Conservation (phyloP, 2,797 vertebrate genomes). For the Cephalopachus bancanus region DNA sequence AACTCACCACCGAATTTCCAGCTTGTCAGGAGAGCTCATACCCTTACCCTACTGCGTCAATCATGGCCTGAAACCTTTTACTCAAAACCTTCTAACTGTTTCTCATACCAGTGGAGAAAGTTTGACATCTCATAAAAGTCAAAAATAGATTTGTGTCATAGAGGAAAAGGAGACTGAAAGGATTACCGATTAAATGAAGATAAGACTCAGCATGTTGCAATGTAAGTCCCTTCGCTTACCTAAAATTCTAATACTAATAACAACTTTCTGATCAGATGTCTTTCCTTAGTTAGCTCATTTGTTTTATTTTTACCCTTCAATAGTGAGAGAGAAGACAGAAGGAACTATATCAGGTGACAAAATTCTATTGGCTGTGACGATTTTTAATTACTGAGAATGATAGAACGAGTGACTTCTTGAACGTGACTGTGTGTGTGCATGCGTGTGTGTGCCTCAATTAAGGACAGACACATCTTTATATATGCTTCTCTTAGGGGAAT, state of each 20-base stretch:
- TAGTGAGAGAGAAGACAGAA: not conserved
- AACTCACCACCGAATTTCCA: slow-evolving; percentile 83
- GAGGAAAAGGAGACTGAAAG: slow-evolving; percentile 71
- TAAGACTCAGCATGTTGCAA: slow-evolving; percentile 61
- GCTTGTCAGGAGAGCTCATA: slow-evolving; percentile 79
- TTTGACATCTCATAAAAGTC: slow-evolving; percentile 86
- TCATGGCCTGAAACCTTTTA: slow-evolving; percentile 82
- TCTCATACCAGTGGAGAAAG: slow-evolving; percentile 82
- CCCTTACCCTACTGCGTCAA: slow-evolving; percentile 80
- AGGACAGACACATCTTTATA: not conserved
- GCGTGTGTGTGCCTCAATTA: not conserved
- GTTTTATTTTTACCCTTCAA: not conserved
- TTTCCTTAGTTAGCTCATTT: not conserved
- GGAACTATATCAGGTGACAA: not conserved
- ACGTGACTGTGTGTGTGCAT: too few species aligned
- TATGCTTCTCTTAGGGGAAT: not conserved
- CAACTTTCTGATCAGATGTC: not conserved
- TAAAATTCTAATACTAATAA: not conserved
- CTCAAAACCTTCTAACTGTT: slow-evolving; percentile 73
- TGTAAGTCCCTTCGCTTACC: not conserved
- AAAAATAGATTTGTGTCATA: slow-evolving; percentile 78
- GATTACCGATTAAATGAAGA: slow-evolving; percentile 75
- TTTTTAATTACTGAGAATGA: rapidly evolving
- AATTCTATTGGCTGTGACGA: not conserved
- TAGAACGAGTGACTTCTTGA: not conserved